phyloP scores from a whole-genome alignment of 1,140 invertebrate species.

The Papilio machaon region DNA sequence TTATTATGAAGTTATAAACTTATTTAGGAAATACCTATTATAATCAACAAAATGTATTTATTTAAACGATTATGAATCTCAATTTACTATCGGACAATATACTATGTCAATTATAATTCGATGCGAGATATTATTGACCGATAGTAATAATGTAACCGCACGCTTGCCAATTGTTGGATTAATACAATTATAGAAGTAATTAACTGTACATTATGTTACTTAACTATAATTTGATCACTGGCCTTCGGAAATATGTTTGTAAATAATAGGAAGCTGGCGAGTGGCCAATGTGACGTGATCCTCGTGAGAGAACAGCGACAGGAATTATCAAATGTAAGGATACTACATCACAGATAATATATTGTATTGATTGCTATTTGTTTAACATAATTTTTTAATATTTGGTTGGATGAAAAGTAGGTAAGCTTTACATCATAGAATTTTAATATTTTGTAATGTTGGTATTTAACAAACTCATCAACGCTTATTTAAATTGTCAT shows the following conservation, averaged over 20 bases:
- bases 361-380: too few species aligned
- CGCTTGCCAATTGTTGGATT: conserved; percentile 16
- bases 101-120: not conserved
- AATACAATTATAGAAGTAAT: conserved; percentile 4
- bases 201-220: conserved; percentile 10
- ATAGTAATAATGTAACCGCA: not conserved
- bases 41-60: too few species aligned
- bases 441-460: too few species aligned
- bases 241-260: not conserved
- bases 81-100: not conserved
- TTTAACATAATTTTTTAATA: too few species aligned
- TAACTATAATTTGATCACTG: not conserved
- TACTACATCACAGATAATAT: too few species aligned
- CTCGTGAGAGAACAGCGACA: not conserved
- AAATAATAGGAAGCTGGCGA: not conserved
- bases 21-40: too few species aligned
- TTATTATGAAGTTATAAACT: too few species aligned
- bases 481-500: too few species aligned
- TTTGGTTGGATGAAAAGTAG: too few species aligned
- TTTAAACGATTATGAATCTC: not conserved
- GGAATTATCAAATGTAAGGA: not conserved
- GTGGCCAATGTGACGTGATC: not conserved
- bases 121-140: not conserved
- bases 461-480: too few species aligned
- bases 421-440: too few species aligned